Base-by-base conservation (phyloP, 2,797 vertebrate genomes). In the Ambastaia sidthimunki region DNA sequence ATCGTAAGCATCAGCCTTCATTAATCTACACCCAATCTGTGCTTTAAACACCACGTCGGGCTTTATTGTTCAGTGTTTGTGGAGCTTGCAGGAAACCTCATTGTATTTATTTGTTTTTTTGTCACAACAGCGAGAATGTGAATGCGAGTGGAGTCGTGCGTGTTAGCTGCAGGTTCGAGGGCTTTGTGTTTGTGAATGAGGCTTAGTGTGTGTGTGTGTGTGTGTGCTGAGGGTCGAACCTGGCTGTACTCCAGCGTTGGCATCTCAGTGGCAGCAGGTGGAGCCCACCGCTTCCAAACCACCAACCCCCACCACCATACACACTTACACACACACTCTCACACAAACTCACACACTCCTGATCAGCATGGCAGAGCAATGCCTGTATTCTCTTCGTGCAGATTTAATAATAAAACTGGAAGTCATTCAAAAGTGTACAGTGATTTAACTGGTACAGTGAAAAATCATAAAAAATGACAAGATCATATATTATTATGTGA, bases 191-290 rank as follows among this genome's bases (percentile, higher is more conserved):
- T 78, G 84, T 89, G 87, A 86, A 88, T 86, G 82, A 78, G 84
- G 78, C 71, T 83, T 78, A 83, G 48, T 74, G 80, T 77, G 68
- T 65, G 55, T 47, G 60, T 71, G 66, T 66, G 47, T 74, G 63
- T 66, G 74, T 72, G 71, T 25, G 62, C 78, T 87, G 86, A 81
- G 80, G 93, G 94, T 87, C 87, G 85, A 85, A 89, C 89, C 93
- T 95, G 95, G 94, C 94, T 90, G 80, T 80, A 83, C 89, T 95
- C 95, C 96, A 96, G 92, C 80, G 66, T 88, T 93, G 88, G 89
- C 87, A 92, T 92, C 90, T 92, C 89, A 91, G 90, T 93, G 91
- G 92, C 89, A 94, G 93, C 95, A 96, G 96, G 96, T 96, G 95
- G 94, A 94, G 90, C 87, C 89, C 88, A 87, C 87, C 89, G 88